A percentile compares a stretch with the other conserved stretches of the same genome.
Evolutionary conservation across 2,113 vertebrate species (phyloP).

Genomic region (Thymallus thymallus): DNA sequence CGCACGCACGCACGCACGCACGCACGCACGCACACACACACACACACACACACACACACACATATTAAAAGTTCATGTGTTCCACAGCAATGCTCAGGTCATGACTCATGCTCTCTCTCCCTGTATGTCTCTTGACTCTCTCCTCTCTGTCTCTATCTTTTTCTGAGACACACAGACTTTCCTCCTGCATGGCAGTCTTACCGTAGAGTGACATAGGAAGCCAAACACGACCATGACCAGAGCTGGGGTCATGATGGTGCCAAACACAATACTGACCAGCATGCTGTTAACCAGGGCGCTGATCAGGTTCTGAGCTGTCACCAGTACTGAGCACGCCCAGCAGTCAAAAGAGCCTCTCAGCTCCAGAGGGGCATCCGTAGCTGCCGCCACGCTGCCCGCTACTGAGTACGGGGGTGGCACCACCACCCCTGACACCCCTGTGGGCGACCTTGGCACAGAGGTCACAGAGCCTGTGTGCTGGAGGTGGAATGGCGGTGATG

Average conservation of each 20-base stretch:
- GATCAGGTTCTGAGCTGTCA: constrained; percentile 84
- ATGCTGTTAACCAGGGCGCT: constrained; percentile 77
- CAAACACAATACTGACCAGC: constrained; percentile 75
- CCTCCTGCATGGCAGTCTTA: constrained; percentile 42
- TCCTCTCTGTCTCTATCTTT: neutral
- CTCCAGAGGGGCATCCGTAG: constrained; percentile 62
- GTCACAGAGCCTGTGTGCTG: constrained; percentile 32
- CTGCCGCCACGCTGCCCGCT: constrained; percentile 37
- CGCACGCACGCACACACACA: too few species aligned
- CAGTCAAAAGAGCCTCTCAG: constrained; percentile 85
- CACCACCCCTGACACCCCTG: constrained; percentile 61
- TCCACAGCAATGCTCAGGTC: neutral
- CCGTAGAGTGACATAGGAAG: constrained; percentile 88
- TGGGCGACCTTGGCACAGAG: constrained; percentile 36
- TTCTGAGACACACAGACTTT: neutral
- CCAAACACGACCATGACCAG: constrained; percentile 84
- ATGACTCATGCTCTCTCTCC: neutral
- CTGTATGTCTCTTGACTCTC: neutral
- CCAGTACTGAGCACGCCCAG: constrained; percentile 89
- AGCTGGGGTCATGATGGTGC: constrained; percentile 79
- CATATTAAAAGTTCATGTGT: neutral
- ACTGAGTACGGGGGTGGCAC: constrained; percentile 76
- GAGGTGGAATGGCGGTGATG: constrained; percentile 23
- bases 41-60: too few species aligned
- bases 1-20: too few species aligned